Evolutionary conservation across 1,140 invertebrate species (phyloP), one percentile per base, ranked within the genome.

Genomic region (Probaryconus sp.): DNA sequence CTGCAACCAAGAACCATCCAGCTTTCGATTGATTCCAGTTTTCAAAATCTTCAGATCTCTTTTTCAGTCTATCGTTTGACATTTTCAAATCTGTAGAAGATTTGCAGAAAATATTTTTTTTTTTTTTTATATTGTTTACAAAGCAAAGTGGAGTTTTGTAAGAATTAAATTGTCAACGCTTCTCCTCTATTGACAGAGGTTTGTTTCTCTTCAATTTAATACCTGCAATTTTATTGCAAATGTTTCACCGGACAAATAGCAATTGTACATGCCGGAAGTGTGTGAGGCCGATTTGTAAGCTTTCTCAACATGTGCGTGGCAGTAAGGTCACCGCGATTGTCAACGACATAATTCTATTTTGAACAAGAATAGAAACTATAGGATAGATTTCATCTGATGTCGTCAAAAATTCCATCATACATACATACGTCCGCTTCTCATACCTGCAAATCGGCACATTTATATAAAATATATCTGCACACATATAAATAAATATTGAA

Each of bases 311-410:
- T 55, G 56, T 50, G 71, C 40, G 60, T 60, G 51, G 47, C 56
- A 26, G 55, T 69, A 56, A 47, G 45, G 61, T 56, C 47, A 40
- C 40, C 11, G 28, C 28, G 51, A 43, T 60, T 69, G 64, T 65
- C 72, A 60, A 48, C 53, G 50, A 42, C 47, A 47, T 60, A 60
- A 65, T 65, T 67, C 28, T 51, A 50, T 40, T 67, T 42, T 30
- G 14, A 65, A 20, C 40, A 40, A 56, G 40, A 67, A 69, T 69
- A 64, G 51, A 67, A 48, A 64, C 55, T 50, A 31, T 30, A 9
- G 55, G 60, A 74, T 77, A 71, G 56, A 56, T 77, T 79, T 74
- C 76, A 71, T 42, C 35, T 64, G 51, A 68, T 70, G 61, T 68
- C 45, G 64, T 68, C 35, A 53, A 11, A 53, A 40, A 43, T 67